Conservation (phyloP, 92 coral and sea anemone genomes). For the Porites lobata region DNA sequence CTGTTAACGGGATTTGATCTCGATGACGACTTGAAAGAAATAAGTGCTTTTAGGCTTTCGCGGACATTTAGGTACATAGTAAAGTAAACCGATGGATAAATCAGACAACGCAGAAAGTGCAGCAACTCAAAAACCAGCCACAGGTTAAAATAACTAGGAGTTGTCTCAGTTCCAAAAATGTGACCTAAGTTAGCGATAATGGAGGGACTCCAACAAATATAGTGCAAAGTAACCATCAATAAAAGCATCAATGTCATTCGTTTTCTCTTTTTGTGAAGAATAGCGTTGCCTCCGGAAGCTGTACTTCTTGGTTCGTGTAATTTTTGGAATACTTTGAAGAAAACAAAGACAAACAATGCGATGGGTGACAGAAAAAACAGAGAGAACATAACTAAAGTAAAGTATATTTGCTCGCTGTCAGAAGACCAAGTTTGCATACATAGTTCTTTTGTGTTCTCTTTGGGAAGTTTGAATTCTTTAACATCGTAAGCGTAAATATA, state of each 20-base stretch:
- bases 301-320: constrained; percentile 73
- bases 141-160: constrained; percentile 58
- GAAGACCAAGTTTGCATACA: constrained; percentile 79
- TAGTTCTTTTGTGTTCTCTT: constrained; percentile 61
- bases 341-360: constrained; percentile 45
- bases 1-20: constrained; percentile 1
- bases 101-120: constrained; percentile 71
- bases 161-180: constrained; percentile 30
- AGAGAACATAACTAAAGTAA: constrained; percentile 56
- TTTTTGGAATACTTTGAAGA: constrained; percentile 68
- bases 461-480: constrained; percentile 41
- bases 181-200: constrained; percentile 54
- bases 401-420: constrained; percentile 49
- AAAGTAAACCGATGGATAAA: constrained; percentile 76
- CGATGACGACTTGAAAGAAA: constrained; percentile 44
- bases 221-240: constrained; percentile 63
- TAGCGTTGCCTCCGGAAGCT: constrained; percentile 92
- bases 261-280: constrained; percentile 80
- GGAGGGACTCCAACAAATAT: constrained; percentile 82
- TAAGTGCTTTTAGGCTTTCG: constrained; percentile 59
- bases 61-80: constrained; percentile 71
- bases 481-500: constrained; percentile 74
- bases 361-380: constrained; percentile 58
- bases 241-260: constrained; percentile 65
- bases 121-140: constrained; percentile 80